A percentile compares a stretch with the other conserved stretches of the same genome.
Conservation (phyloP, 2,113 vertebrate species). For the Larimichthys crocea region DNA sequence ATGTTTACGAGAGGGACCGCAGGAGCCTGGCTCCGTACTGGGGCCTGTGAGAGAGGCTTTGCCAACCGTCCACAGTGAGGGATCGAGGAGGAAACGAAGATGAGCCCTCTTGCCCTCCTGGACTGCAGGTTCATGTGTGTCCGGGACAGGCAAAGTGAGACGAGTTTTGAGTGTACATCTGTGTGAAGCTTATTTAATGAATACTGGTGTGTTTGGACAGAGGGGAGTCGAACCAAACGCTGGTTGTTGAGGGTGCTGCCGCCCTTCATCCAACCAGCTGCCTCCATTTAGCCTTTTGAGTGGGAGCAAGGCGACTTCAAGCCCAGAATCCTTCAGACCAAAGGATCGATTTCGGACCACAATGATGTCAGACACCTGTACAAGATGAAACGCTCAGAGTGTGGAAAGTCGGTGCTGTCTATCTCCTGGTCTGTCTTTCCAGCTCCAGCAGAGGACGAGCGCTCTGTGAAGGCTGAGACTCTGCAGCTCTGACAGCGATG, state of each 20-base stretch:
- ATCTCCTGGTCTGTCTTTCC: constrained; percentile 33
- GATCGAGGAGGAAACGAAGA: constrained; percentile 41
- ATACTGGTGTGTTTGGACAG: constrained; percentile 43
- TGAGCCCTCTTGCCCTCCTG: constrained; percentile 35
- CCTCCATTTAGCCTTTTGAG: constrained; percentile 38
- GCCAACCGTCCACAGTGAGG: neutral
- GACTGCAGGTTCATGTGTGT: constrained; percentile 39
- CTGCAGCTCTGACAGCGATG: constrained; percentile 51
- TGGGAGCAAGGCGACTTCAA: constrained; percentile 47
- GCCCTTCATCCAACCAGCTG: constrained; percentile 20
- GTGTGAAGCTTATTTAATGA: constrained; percentile 62
- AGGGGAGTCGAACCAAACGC: constrained; percentile 31
- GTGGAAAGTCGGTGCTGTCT: constrained; percentile 29
- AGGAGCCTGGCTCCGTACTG: constrained; percentile 94
- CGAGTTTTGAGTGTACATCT: constrained; percentile 50
- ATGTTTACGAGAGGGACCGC: constrained; percentile 94
- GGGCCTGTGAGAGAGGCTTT: constrained; percentile 85
- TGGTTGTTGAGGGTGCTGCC: constrained; percentile 35
- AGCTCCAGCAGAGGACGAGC: constrained; percentile 37
- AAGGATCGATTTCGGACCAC: constrained; percentile 40
- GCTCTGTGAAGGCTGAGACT: constrained; percentile 28
- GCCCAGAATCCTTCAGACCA: constrained; percentile 34
- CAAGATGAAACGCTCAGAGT: constrained; percentile 3
- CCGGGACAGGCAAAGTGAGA: constrained; percentile 47
- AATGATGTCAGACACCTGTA: constrained; percentile 39